phyloP scores from a whole-genome alignment of 2,888 invertebrate species.

The Scaptomyza parva region DNA sequence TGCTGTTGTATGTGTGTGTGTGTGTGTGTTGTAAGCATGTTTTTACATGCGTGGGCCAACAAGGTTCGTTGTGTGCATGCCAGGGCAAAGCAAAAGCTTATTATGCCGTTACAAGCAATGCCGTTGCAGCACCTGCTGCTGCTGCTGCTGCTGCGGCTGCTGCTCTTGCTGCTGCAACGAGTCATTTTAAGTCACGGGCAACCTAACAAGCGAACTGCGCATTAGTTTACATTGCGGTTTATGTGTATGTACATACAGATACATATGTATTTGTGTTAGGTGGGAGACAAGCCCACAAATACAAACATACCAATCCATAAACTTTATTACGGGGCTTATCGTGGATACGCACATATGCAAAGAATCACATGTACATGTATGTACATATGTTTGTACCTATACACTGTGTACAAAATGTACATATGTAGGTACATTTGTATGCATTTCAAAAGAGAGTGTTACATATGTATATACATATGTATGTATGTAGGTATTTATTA shows the following conservation, averaged over 20 bases:
- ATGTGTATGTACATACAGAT: constrained; percentile 1
- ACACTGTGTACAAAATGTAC: background rate
- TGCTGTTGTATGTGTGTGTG: background rate
- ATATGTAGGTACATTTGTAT: background rate
- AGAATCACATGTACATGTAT: background rate
- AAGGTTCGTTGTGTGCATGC: background rate
- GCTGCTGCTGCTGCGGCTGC: constrained; percentile 5
- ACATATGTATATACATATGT: constrained; percentile 8
- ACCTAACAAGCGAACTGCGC: constrained; percentile 60
- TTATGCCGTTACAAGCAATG: constrained; percentile 1
- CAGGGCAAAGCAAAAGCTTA: background rate
- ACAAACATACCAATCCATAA: constrained; percentile 10
- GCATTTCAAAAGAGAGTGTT: background rate
- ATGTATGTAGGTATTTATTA: constrained; percentile 10
- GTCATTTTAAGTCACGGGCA: constrained; percentile 47
- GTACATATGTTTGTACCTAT: constrained; percentile 20
- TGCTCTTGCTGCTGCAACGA: constrained; percentile 6
- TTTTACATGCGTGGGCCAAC: constrained; percentile 6
- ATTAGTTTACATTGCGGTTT: constrained; percentile 47
- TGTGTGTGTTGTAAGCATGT: background rate
- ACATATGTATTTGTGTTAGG: background rate
- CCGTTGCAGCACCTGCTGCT: background rate
- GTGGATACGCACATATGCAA: constrained; percentile 4
- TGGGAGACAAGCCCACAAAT: constrained; percentile 35
- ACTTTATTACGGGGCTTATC: constrained; percentile 38